Percentiles rank a stretch among this genome's conserved stretches.
Conservation (phyloP, 2,113 vertebrate species). For the Hemibagrus wyckioides region DNA sequence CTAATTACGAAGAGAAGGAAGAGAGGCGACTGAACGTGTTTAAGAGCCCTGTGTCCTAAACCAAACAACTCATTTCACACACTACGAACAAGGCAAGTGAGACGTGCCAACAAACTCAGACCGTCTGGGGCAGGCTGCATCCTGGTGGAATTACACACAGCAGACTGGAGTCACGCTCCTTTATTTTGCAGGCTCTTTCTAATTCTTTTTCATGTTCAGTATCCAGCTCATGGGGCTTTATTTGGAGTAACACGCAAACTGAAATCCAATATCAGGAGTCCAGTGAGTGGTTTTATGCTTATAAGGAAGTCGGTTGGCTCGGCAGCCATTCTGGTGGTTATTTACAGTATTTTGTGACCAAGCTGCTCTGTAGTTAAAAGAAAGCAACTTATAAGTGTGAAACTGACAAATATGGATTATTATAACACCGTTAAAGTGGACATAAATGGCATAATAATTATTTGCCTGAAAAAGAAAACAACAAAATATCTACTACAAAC, state of each 20-base stretch:
- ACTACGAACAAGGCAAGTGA: background rate
- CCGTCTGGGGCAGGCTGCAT: background rate
- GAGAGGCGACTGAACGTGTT: background rate
- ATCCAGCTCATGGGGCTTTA: conserved; percentile 6
- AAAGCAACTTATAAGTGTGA: background rate
- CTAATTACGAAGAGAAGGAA: background rate
- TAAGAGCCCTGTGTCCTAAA: background rate
- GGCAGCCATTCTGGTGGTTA: background rate
- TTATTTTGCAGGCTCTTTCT: background rate
- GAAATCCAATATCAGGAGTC: background rate
- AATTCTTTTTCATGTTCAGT: background rate
- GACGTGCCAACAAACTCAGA: background rate
- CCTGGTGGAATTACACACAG: conserved; percentile 4
- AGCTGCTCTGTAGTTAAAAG: background rate
- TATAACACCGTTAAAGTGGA: background rate
- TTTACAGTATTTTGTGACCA: background rate
- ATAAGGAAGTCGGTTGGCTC: background rate
- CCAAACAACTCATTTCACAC: conserved; percentile 17
- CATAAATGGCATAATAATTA: background rate
- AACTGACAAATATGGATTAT: background rate
- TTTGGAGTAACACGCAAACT: background rate
- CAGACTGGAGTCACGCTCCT: conserved; percentile 9
- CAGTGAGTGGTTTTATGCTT: background rate
- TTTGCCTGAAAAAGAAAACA: background rate
- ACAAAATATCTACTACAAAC: background rate